Conservation (phyloP, 2,888 invertebrate species). For the Empis stercorea region DNA sequence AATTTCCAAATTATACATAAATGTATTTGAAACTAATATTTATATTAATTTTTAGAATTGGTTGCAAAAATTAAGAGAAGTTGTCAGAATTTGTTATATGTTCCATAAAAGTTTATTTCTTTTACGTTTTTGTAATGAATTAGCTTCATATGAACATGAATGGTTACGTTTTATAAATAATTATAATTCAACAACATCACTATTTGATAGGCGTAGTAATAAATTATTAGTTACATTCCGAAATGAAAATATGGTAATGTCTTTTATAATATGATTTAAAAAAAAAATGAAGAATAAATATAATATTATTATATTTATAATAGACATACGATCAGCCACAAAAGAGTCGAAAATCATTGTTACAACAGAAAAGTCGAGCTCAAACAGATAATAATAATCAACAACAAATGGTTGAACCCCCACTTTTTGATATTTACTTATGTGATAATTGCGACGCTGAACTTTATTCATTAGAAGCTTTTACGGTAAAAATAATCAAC, state of each 20-base stretch:
- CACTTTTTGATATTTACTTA: conserved; percentile 52
- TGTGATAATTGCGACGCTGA: conserved; percentile 66
- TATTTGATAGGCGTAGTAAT: conserved; percentile 50
- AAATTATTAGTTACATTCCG: conserved; percentile 60
- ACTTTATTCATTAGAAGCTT: conserved; percentile 45
- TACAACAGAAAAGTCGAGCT: conserved; percentile 30
- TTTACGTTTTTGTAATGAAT: conserved; percentile 54
- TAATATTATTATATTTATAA: conserved; percentile 11
- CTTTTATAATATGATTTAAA: not conserved
- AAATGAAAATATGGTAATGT: conserved; percentile 54
- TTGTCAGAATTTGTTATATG: conserved; percentile 56
- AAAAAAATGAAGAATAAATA: not conserved
- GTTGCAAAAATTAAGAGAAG: conserved; percentile 47
- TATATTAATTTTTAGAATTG: conserved; percentile 37
- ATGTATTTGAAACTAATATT: conserved; percentile 1
- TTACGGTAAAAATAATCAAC: conserved; percentile 34
- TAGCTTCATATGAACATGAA: conserved; percentile 50
- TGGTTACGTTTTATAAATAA: conserved; percentile 57
- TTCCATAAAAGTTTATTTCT: conserved; percentile 59
- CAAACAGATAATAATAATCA: conserved; percentile 27
- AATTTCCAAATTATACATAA: not conserved
- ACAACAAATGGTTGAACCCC: conserved; percentile 43
- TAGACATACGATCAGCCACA: conserved; percentile 35
- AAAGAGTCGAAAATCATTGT: conserved; percentile 35
- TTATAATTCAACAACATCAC: conserved; percentile 58